These are phyloP conservation scores for Pogona vitticeps DNA, from an alignment of 2,113 vertebrate genomes.

Conservation along the genomic window DNA sequence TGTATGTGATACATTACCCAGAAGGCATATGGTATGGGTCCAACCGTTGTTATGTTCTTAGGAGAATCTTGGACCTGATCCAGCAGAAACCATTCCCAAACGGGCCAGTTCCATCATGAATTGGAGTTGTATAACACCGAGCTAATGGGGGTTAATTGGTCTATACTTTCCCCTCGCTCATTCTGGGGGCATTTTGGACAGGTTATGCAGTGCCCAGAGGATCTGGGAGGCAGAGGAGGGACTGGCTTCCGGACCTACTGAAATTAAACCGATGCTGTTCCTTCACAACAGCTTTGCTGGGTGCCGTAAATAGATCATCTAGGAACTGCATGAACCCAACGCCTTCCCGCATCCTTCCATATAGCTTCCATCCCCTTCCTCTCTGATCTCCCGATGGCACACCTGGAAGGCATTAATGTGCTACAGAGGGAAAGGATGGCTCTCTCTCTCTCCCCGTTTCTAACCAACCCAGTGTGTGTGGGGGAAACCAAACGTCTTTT, in stretches of 20 bases:
- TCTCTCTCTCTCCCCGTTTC: background rate
- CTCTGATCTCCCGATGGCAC: background rate
- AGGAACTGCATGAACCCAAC: too few relatives aligned
- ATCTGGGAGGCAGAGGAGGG: too few relatives aligned
- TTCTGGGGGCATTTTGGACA: too few relatives aligned
- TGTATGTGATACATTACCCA: background rate
- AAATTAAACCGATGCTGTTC: too few relatives aligned
- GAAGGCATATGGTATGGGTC: background rate
- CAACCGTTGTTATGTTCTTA: background rate
- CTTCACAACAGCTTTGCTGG: too few relatives aligned
- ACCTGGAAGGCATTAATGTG: constrained; percentile 45
- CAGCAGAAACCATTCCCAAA: background rate
- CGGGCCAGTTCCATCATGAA: background rate
- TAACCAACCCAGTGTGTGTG: background rate
- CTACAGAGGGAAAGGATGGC: background rate
- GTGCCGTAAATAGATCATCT: too few relatives aligned
- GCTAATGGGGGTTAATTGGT: too few relatives aligned
- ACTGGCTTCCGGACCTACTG: too few relatives aligned
- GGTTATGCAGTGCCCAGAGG: too few relatives aligned
- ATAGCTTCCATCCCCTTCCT: rapidly evolving
- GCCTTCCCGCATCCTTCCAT: constrained; percentile 27
- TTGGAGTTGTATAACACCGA: background rate
- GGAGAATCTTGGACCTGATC: background rate
- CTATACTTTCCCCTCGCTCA: too few relatives aligned
- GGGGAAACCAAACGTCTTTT: rapidly evolving